Base-by-base conservation (phyloP, 2,113 vertebrate species). In the Mesoclemmys tuberculata region DNA sequence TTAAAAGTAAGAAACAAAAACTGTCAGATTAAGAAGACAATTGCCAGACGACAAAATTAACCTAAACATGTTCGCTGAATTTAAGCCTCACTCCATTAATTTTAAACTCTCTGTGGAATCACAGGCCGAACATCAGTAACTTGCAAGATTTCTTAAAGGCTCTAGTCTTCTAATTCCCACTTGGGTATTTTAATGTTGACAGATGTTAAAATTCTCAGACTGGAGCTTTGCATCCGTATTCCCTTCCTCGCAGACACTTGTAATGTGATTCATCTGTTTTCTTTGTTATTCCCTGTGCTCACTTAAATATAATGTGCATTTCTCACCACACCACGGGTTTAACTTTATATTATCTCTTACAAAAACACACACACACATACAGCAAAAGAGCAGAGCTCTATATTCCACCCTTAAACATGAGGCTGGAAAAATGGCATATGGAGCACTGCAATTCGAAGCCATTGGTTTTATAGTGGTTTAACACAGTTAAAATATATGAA, bases 131-230 rank as follows among this genome's bases (percentile, higher is more conserved):
- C 79, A 88, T 96, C 86, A 95, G 87, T 98, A 98, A 97, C 97
- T 95, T 97, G 90, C 90, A 97, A 96, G 95, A 95, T 97, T 91
- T 97, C 96, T 96, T 96, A 92, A 97, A 96, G 94, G 88, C 92
- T 98, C 97, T 97, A 88, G 85, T 97, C 93, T 97, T 93, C 88
- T 85, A 85, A 94, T 94, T 98, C 97, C 94, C 97, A 88, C 89
- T 93, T 96, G 96, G 88, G 48, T 88, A 82, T 97, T 98, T 97
- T 95, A 97, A 97, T 96, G 96, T 95, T 97, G 98, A 96, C 98
- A 98, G 98, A 97, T 98, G 97, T 97, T 95, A 79, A 94, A 95
- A 94, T 97, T 97, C 96, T 98, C 96, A 95, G 54, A 97, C 93
- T 97, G 88, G 94, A 97, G 93, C 95, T 97, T 86, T 94, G 92